Base-by-base conservation (phyloP, 2,797 vertebrate species). In the Distichodus sexfasciatus region DNA sequence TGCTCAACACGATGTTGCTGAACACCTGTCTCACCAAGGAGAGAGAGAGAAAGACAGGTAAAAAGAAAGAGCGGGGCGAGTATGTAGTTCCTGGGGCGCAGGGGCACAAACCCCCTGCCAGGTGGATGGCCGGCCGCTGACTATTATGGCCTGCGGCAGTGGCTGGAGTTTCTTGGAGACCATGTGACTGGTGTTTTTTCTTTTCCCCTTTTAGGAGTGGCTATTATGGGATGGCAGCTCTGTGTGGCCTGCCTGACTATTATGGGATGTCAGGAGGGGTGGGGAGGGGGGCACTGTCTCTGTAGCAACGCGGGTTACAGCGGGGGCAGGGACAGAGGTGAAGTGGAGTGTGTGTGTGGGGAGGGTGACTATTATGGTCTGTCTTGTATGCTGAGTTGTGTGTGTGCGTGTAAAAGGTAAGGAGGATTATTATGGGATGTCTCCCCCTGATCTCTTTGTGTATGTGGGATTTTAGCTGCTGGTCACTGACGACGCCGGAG, bases 301-400 rank as follows among this genome's bases (percentile, higher is more conserved):
- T 85, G 90, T 91, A 87, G 89, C 88, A 88, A 91, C 90, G 76
- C 75, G 84, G n/a, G 90, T 92, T 91, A 90, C 88, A 90, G 90
- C 85, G 90, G 84, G 78, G 87, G 90, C 84, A 87, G 89, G 89
- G 88, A 90, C 87, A 84, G 86, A 81, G 88, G 84, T 85, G 83
- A 82, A 85, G 83, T 87, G 86, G 81, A 74, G 84, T 74, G 84
- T 76, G 84, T 86, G 83, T 66, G 85, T 82, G 84, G 85, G 88
- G 79, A 85, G 83, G 76, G 83, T 81, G 88, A 91, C 80, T 91
- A 92, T 93, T 92, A 94, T 94, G 92, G 92, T 92, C 92, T 94
- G 93, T 91, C 91, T 92, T 93, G 91, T 89, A 89, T 91, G 90
- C 90, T 91, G 91, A 91, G 91, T 91, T 87, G 86, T 88, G 88